phyloP scores from a whole-genome alignment of 2,888 invertebrate species.

The Blomia tropicalis region DNA sequence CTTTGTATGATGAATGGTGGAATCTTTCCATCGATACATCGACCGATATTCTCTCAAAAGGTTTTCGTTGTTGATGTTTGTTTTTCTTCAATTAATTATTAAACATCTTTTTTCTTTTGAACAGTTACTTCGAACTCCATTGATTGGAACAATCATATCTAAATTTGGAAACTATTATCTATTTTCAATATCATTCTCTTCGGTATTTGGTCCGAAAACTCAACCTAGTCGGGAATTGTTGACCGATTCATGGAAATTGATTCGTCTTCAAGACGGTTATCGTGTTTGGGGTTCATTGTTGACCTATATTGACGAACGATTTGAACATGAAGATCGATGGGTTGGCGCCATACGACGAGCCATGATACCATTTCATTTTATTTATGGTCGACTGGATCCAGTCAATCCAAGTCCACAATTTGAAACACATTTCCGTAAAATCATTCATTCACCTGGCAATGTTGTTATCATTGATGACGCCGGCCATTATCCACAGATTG shows the following conservation, averaged over 20 bases:
- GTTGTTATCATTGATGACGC: conserved; percentile 31
- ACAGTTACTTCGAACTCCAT: conserved; percentile 26
- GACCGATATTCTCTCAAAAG: conserved; percentile 28
- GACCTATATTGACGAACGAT: conserved; percentile 33
- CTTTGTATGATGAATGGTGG: conserved; percentile 34
- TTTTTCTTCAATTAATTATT: no score
- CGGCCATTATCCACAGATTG: conserved; percentile 36
- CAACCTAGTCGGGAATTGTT: conserved; percentile 32
- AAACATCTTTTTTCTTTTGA: no score
- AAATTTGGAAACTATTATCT: conserved; percentile 24
- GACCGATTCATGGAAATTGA: conserved; percentile 30
- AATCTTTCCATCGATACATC: conserved; percentile 30
- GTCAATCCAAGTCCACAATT: conserved; percentile 33
- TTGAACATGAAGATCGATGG: conserved; percentile 33
- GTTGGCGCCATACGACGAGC: conserved; percentile 33
- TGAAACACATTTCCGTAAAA: conserved; percentile 28
- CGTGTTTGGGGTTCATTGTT: conserved; percentile 25
- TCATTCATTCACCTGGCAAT: conserved; percentile 32
- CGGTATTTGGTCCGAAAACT: conserved; percentile 33
- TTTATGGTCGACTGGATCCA: conserved; percentile 36
- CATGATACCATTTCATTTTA: conserved; percentile 33
- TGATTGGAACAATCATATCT: conserved; percentile 26
- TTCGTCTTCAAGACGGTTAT: conserved; percentile 30
- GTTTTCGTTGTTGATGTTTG: no score
- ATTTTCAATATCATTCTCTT: conserved; percentile 30